phyloP scores from a whole-genome alignment of 2,888 invertebrate species.

The Nemurella pictetii region DNA sequence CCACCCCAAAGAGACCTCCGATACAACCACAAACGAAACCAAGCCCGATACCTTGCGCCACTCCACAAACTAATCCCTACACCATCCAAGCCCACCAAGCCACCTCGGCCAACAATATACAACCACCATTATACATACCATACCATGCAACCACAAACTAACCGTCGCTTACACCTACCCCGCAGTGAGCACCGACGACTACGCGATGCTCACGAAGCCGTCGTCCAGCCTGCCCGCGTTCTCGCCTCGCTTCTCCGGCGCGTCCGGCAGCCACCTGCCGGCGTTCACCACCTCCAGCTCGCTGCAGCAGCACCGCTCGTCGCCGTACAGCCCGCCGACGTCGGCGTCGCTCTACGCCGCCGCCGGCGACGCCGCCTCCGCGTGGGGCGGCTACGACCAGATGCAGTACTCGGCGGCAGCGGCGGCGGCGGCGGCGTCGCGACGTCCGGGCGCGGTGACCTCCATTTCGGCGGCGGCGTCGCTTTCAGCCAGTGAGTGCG shows the following conservation, averaged over 20 bases:
- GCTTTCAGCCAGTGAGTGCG: slow-evolving; percentile 23
- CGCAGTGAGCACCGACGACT: slow-evolving; percentile 18
- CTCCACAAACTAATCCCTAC: no score
- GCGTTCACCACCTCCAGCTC: background rate
- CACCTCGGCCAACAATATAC: background rate
- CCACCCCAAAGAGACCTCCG: no score
- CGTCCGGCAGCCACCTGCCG: slow-evolving; percentile 5
- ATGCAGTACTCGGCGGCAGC: background rate
- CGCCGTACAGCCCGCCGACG: slow-evolving; percentile 10
- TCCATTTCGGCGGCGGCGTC: slow-evolving; percentile 26
- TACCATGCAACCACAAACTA: background rate
- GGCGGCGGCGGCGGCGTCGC: background rate
- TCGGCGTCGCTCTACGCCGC: background rate
- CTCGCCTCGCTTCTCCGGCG: slow-evolving; percentile 57
- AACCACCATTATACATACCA: background rate
- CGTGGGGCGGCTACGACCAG: slow-evolving; percentile 16
- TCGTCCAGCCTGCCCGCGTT: slow-evolving; percentile 56
- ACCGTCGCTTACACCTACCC: background rate
- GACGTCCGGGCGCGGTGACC: slow-evolving; percentile 9
- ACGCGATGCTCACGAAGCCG: slow-evolving; percentile 28
- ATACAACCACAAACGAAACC: no score
- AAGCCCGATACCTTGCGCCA: no score
- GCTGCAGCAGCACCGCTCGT: slow-evolving; percentile 6
- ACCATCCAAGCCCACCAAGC: background rate
- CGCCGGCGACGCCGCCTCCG: background rate